Base-by-base conservation (phyloP, 1,140 invertebrate genomes). In the Orussus abietinus region DNA sequence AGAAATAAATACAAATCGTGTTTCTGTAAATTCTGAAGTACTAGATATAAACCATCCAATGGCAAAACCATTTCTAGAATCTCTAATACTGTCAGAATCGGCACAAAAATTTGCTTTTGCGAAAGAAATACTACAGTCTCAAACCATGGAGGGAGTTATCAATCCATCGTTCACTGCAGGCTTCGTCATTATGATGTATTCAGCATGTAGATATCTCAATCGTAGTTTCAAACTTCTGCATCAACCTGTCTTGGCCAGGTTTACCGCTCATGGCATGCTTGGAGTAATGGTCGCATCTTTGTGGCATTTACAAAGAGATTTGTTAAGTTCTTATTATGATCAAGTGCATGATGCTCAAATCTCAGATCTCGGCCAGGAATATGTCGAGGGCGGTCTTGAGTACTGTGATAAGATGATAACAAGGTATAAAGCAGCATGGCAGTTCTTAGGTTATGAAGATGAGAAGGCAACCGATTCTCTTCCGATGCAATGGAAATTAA, bases 101-200 rank as follows among this genome's bases (percentile, higher is more conserved):
- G 86, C 86, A 4, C 79, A 88, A 57, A 77, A 85, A 40, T 91
- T 87, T 75, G 86, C 80, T 7, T 80, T 91, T 14, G 86, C 84
- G 36, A 75, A 81, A 42, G 80, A 89, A 71, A 76, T 91, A 29
- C 58, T 81, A 36, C 74, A 77, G 57, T 62, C 74, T 7, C 66
- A 80, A 36, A 79, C 77, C 5, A 59, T 75, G 32, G 75, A 80
- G 48, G 51, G 81, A 5, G 55, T 77, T 10, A 36, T 34, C 14
- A 18, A 47, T 21, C 29, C 15, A 6, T 10, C 45, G 14, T 21
- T 45, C 38, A 11, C 71, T 41, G 62, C 71, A 39, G 10, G 61
- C 1, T 61, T 65, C 26, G 55, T 80, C 36, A 49, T 78, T 19
- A 53, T 62, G 31, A 61, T 66, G 3, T 83, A 80, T 56, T 72